A percentile compares a stretch with the other conserved stretches of the same genome.
Evolutionary conservation across 2,888 invertebrate species (phyloP).

Genomic region (Cosmorhoe ocellata): DNA sequence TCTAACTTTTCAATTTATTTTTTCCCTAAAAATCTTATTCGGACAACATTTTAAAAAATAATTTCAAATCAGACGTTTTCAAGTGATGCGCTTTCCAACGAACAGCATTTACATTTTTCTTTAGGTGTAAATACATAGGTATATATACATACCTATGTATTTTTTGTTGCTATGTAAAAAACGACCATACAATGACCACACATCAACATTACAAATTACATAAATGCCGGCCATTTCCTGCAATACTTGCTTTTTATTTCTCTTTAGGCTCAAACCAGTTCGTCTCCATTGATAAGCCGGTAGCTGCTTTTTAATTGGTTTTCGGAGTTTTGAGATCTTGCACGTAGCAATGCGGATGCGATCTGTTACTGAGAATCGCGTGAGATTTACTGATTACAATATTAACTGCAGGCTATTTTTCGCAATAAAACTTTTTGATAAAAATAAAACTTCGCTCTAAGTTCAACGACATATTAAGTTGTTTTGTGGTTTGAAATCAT

Average conservation of each 20-base stretch:
- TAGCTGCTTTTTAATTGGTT: conserved; percentile 28
- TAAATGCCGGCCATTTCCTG: conserved; percentile 6
- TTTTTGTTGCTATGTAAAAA: neutral
- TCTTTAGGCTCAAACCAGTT: conserved; percentile 22
- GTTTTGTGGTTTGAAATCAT: neutral
- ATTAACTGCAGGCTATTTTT: neutral
- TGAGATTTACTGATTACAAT: neutral
- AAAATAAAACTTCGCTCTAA: neutral
- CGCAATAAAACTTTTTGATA: neutral
- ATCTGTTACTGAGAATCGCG: conserved; percentile 21
- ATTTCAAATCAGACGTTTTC: too few relatives aligned
- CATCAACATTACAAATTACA: conserved; percentile 17
- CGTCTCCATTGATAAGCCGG: conserved; percentile 10
- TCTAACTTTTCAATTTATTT: too few relatives aligned
- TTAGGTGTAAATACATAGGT: too few relatives aligned
- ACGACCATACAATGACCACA: conserved; percentile 16
- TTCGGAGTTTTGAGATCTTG: conserved; percentile 12
- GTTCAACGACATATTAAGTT: neutral
- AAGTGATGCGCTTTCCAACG: too few relatives aligned
- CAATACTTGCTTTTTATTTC: conserved; percentile 13
- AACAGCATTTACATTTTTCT: too few relatives aligned
- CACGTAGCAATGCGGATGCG: conserved; percentile 26
- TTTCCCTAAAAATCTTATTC: too few relatives aligned
- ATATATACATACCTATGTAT: too few relatives aligned
- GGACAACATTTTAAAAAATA: too few relatives aligned